Evolutionary conservation across 2,797 vertebrate genomes (phyloP).

Genomic region (Nyctibius grandis): DNA sequence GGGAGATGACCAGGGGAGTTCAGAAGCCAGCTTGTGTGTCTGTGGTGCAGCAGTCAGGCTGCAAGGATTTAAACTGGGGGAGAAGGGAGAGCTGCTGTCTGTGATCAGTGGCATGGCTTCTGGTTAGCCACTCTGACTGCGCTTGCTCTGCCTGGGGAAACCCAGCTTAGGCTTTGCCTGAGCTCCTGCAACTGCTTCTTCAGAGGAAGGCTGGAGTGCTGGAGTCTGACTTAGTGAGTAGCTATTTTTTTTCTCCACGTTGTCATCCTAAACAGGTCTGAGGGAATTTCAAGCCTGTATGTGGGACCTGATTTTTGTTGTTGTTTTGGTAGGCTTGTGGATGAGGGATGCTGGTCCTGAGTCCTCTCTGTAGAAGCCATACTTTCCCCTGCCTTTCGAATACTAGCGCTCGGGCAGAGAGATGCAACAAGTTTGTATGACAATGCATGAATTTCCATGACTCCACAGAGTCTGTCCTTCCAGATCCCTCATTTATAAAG

Average conservation of each 20-base stretch:
- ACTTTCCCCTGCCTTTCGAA: neutral
- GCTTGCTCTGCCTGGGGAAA: neutral
- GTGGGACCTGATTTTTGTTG: neutral
- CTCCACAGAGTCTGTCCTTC: neutral
- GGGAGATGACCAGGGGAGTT: neutral
- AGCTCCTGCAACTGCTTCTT: neutral
- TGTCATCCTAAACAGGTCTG: neutral
- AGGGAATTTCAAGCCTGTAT: neutral
- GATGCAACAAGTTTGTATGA: neutral
- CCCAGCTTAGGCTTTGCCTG: neutral
- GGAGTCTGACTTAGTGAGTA: neutral
- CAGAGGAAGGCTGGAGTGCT: neutral
- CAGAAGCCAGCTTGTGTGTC: neutral
- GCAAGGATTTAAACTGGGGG: neutral
- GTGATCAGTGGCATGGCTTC: neutral
- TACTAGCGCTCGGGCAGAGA: neutral
- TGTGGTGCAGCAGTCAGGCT: neutral
- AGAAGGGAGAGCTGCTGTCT: neutral
- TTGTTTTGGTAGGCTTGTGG: neutral
- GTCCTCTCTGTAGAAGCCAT: rapidly evolving
- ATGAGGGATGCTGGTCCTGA: neutral
- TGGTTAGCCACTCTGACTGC: neutral
- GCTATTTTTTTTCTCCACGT: neutral
- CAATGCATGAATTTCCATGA: neutral
- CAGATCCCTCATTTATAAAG: neutral